Percentiles rank a stretch among this genome's conserved stretches.
These are phyloP conservation scores for Nomada fucata DNA, from an alignment of 2,888 invertebrate genomes.

Conservation along the genomic window DNA sequence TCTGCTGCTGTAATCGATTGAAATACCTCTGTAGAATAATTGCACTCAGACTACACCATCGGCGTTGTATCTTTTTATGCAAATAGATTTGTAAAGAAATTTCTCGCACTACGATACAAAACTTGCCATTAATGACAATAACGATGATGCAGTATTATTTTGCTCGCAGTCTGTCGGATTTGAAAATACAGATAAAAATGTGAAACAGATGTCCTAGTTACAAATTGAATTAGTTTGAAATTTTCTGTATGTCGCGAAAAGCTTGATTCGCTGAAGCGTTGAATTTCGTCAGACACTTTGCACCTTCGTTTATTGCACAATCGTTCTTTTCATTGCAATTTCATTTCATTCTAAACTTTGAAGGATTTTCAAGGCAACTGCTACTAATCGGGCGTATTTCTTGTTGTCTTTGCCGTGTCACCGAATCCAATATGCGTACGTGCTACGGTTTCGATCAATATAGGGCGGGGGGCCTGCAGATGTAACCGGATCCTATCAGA, in stretches of 20 bases:
- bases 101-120: no score
- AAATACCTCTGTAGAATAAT: neutral
- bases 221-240: no score
- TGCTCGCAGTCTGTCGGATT: no score
- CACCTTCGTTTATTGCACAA: no score
- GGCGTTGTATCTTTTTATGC: neutral
- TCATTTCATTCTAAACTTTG: neutral
- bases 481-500: neutral
- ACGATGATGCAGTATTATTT: no score
- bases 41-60: neutral
- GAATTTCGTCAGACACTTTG: no score
- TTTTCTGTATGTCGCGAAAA: neutral
- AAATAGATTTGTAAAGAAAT: neutral
- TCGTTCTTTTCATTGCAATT: neutral
- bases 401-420: neutral
- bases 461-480: neutral
- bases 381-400: neutral
- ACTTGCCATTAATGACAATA: no score
- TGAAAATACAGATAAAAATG: neutral
- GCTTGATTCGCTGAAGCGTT: neutral
- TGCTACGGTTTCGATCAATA: neutral
- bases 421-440: neutral
- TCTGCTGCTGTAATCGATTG: constrained; percentile 78
- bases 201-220: no score
- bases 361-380: neutral